Evolutionary conservation across 2,888 invertebrate genomes (phyloP).

Genomic region (Schizotus pectinicornis): DNA sequence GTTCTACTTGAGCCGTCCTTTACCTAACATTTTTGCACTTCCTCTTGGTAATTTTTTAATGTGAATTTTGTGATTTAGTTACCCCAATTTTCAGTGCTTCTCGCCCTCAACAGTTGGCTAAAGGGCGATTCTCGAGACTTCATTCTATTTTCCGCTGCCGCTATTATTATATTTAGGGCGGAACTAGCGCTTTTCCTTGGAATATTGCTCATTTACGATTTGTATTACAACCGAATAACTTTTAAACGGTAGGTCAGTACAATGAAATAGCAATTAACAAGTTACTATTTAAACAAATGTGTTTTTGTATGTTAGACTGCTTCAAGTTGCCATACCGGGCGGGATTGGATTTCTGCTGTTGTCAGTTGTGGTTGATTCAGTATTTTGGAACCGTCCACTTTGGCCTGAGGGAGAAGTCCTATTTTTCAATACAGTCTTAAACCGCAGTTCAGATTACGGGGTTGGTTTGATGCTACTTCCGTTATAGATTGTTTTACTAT

Average conservation of each 20-base stretch:
- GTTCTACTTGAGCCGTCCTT: slow-evolving; percentile 92
- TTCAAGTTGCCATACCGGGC: slow-evolving; percentile 75
- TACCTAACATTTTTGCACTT: slow-evolving; percentile 94
- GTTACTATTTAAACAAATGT: slow-evolving; percentile 10
- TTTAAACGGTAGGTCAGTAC: slow-evolving; percentile 66
- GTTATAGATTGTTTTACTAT: not conserved
- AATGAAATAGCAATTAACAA: slow-evolving; percentile 3
- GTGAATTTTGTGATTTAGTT: slow-evolving; percentile 4
- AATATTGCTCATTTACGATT: slow-evolving; percentile 80
- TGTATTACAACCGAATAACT: slow-evolving; percentile 73
- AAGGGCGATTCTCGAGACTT: slow-evolving; percentile 76
- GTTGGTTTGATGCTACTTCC: slow-evolving; percentile 62
- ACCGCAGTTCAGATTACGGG: slow-evolving; percentile 96
- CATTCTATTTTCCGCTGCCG: slow-evolving; percentile 83
- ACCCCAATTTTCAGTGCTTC: slow-evolving; percentile 70
- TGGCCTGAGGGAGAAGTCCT: slow-evolving; percentile 99
- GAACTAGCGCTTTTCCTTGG: slow-evolving; percentile 90
- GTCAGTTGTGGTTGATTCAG: slow-evolving; percentile 85
- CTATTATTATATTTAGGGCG: slow-evolving; percentile 87
- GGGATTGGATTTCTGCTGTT: slow-evolving; percentile 71
- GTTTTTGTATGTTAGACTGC: slow-evolving; percentile 61
- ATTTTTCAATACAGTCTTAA: slow-evolving; percentile 93
- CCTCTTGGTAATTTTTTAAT: slow-evolving; percentile 75
- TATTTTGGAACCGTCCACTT: slow-evolving; percentile 87
- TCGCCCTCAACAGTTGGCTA: slow-evolving; percentile 87